Evolutionary conservation across 2,888 invertebrate genomes (phyloP), one percentile per base, ranked within the genome.

Genomic region (Oegoconia quadripuncta): DNA sequence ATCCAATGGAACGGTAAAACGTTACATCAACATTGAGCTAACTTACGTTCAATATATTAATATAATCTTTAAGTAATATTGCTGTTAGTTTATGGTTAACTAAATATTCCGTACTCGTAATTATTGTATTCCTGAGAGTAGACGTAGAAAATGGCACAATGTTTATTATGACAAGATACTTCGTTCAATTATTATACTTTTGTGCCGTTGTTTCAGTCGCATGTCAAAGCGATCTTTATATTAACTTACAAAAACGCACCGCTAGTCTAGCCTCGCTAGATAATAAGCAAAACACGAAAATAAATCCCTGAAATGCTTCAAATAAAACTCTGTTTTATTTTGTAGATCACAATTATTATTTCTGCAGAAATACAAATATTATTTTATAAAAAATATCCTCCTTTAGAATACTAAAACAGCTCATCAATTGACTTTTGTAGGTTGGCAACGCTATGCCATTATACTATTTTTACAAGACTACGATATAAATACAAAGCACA

Each of bases 251-350:
- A 61, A 63, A 66, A 64, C 73, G 76, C 77, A 74, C 74, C 71
- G 55, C 55, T 65, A 64, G 50, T 72, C 83, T 81, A 86, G 86
- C 84, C 80, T 69, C 70, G 86, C 84, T 83, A 82, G 83, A 73
- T 51, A 46, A 63, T 60, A 75, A 78, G 79, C 84, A 80, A 83
- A 74, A 80, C 78, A 71, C 77, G 67, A 72, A 65, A 76, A 75
- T 64, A 64, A 69, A 72, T 77, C 74, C 80, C 77, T 79, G 77
- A 84, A 83, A 83, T 76, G 78, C 76, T 76, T 71, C 72, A 86
- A 86, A 86, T 86, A 84, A 87, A 87, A 87, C 84, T 87, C 81
- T 80, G 84, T 86, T 86, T 86, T 82, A 84, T 83, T 41, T 42
- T 64, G 65, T 55, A 73, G 65, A 84, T 84, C 82, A 86, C 84